A percentile compares a stretch with the other conserved stretches of the same genome.
Evolutionary conservation across 2,888 invertebrate genomes (phyloP).

Genomic region (Lasioglossum lativentre): DNA sequence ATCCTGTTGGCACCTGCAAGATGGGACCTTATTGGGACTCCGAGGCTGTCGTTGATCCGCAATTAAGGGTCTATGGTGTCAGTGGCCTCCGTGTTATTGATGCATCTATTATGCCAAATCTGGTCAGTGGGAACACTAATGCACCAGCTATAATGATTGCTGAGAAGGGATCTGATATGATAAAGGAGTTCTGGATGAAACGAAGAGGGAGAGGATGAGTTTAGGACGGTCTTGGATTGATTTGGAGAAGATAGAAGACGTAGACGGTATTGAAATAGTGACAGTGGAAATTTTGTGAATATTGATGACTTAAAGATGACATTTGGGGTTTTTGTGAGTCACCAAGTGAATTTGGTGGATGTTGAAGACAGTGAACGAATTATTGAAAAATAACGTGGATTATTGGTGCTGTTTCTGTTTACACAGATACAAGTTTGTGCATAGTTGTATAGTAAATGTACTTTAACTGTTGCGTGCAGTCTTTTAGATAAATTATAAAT

Average conservation of each 20-base stretch:
- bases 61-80: constrained; percentile 92
- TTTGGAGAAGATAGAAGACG: neutral
- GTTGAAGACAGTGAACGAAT: neutral
- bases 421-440: neutral
- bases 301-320: neutral
- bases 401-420: neutral
- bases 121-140: constrained; percentile 94
- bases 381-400: neutral
- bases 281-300: neutral
- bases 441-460: neutral
- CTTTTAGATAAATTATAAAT: neutral
- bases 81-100: constrained; percentile 92
- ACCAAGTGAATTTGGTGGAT: neutral
- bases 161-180: constrained; percentile 95
- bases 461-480: neutral
- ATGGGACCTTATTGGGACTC: constrained; percentile 96
- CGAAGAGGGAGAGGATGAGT: constrained; percentile 80
- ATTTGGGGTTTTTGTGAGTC: neutral
- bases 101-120: constrained; percentile 94
- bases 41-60: constrained; percentile 93
- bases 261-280: neutral
- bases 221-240: neutral
- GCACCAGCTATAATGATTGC: constrained; percentile 96
- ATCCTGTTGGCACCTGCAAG: constrained; percentile 94
- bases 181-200: constrained; percentile 93